These are phyloP conservation scores for Polypedilum vanderplanki DNA, from an alignment of 1,140 invertebrate genomes.

Conservation along the genomic window DNA sequence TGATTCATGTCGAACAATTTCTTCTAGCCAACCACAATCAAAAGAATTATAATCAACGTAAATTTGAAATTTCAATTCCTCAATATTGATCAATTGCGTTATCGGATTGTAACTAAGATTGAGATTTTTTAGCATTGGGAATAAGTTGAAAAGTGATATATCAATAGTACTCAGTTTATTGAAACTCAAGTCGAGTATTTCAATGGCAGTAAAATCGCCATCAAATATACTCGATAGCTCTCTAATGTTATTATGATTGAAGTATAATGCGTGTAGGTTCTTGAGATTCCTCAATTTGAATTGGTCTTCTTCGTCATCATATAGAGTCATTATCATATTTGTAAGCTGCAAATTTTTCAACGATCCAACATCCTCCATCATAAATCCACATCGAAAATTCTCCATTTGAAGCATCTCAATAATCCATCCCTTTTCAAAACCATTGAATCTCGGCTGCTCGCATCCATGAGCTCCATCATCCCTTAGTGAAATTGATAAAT, in stretches of 20 bases:
- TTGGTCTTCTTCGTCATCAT: neutral
- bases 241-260: neutral
- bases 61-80: neutral
- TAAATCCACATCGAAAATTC: constrained; percentile 4
- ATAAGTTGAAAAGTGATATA: neutral
- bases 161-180: neutral
- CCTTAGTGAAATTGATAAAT: constrained; percentile 10
- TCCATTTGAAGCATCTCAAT: neutral
- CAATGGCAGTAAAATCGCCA: neutral
- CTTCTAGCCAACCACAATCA: neutral
- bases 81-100: neutral
- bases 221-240: neutral
- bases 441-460: neutral
- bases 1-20: neutral
- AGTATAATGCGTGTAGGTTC: neutral
- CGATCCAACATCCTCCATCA: neutral
- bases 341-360: neutral
- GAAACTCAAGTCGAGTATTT: neutral
- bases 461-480: neutral
- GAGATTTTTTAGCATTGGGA: neutral
- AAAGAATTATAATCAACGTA: neutral
- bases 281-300: constrained; percentile 4
- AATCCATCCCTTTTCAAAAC: neutral
- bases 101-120: neutral
- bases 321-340: neutral